Evolutionary conservation across 2,113 vertebrate species (phyloP).

Genomic region (Orthonyx spaldingii): DNA sequence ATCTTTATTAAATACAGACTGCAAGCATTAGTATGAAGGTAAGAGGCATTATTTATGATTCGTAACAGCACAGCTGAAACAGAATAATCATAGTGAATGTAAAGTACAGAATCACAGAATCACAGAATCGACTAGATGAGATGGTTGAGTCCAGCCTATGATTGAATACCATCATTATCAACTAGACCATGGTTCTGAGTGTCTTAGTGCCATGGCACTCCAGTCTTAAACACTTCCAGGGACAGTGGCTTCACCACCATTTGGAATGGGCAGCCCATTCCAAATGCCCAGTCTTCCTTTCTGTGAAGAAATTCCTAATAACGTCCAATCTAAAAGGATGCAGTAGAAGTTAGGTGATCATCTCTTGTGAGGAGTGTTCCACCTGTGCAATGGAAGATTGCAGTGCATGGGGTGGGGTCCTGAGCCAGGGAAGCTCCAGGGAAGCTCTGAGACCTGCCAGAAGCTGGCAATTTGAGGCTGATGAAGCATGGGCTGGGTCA

Average conservation of each 20-base stretch:
- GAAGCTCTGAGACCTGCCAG: neutral
- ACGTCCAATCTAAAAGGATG: neutral
- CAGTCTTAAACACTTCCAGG: neutral
- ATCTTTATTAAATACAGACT: neutral
- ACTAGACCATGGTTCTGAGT: neutral
- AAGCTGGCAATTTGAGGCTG: neutral
- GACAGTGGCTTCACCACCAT: rapidly evolving
- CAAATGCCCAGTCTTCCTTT: neutral
- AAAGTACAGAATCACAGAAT: neutral
- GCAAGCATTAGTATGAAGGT: neutral
- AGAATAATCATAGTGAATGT: neutral
- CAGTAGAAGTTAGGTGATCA: neutral
- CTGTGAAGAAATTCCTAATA: neutral
- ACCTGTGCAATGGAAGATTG: too few relatives aligned
- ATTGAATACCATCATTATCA: rapidly evolving
- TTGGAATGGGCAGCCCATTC: neutral
- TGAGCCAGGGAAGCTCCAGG: neutral
- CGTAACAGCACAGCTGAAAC: neutral
- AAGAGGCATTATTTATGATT: neutral
- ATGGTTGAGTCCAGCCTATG: too few relatives aligned
- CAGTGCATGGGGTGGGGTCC: rapidly evolving
- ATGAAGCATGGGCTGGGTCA: neutral
- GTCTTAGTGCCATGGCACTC: too few relatives aligned
- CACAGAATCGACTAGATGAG: neutral
- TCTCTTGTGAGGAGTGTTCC: rapidly evolving